These are phyloP conservation scores for Trichomalopsis sarcophagae DNA, from an alignment of 1,140 invertebrate species.

Conservation along the genomic window DNA sequence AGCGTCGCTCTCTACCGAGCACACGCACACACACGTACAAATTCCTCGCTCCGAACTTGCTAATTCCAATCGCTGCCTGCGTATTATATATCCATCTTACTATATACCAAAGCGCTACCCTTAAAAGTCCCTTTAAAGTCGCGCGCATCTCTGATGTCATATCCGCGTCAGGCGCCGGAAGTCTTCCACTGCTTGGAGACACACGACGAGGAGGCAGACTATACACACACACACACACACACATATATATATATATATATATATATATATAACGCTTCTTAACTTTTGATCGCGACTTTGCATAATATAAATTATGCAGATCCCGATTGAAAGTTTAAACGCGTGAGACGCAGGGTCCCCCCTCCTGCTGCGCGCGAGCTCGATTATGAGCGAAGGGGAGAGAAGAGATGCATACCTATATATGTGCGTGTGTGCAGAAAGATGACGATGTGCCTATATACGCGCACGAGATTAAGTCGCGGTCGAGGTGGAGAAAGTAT, in stretches of 20 bases:
- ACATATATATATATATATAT: slow-evolving; percentile 38
- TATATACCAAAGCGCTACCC: slow-evolving; percentile 39
- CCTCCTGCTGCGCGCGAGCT: not conserved
- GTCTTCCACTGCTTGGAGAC: slow-evolving; percentile 41
- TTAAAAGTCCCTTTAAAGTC: slow-evolving; percentile 51
- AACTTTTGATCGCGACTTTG: slow-evolving; percentile 57
- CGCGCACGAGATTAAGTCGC: not conserved
- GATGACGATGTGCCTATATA: not conserved
- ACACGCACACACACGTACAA: not conserved
- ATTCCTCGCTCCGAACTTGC: slow-evolving; percentile 4
- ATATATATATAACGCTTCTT: slow-evolving; percentile 30
- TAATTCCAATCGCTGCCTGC: slow-evolving; percentile 47
- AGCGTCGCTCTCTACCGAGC: not conserved
- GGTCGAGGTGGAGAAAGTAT: not conserved
- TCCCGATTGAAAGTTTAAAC: slow-evolving; percentile 58
- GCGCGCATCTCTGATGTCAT: slow-evolving; percentile 20
- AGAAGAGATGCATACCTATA: not conserved
- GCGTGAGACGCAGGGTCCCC: slow-evolving; percentile 27
- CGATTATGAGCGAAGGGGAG: not conserved
- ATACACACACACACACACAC: too few relatives aligned
- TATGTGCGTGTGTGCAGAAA: not conserved
- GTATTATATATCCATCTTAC: not conserved
- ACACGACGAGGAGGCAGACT: not conserved
- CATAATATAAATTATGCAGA: slow-evolving; percentile 63
- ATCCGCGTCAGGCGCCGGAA: slow-evolving; percentile 53